Conservation (phyloP, 1,140 invertebrate species). For the Ooceraea biroi region DNA sequence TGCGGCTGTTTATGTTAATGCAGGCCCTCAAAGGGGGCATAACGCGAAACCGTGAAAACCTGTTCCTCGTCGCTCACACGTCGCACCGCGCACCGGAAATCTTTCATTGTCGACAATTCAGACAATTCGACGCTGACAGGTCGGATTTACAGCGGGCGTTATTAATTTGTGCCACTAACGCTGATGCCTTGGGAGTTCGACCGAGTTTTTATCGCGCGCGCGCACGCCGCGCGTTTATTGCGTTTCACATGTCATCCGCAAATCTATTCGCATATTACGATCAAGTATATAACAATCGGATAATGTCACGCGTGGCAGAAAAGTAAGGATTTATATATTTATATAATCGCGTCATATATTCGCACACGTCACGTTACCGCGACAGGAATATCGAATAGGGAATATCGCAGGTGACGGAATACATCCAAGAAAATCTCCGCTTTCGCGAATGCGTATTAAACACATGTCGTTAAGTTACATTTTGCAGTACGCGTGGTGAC, state of each 20-base stretch:
- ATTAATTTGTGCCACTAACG: slow-evolving; percentile 54
- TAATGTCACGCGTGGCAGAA: background rate
- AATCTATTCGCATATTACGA: slow-evolving; percentile 1
- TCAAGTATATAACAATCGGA: slow-evolving; percentile 13
- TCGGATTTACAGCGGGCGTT: slow-evolving; percentile 60
- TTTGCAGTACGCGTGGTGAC: background rate
- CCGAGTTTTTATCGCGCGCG: slow-evolving; percentile 62
- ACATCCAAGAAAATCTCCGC: background rate
- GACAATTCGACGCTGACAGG: slow-evolving; percentile 71
- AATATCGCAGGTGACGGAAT: background rate
- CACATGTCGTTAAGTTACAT: background rate
- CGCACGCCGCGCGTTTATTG: slow-evolving; percentile 6
- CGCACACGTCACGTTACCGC: background rate
- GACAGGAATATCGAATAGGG: background rate
- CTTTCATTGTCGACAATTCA: slow-evolving; percentile 76
- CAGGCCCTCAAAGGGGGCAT: background rate
- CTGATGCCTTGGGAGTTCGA: slow-evolving; percentile 51
- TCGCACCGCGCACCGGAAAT: slow-evolving; percentile 72
- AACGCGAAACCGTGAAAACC: slow-evolving; percentile 66
- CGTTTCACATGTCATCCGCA: slow-evolving; percentile 46
- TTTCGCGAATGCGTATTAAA: slow-evolving; percentile 7
- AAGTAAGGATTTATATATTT: slow-evolving; percentile 15
- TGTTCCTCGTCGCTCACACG: slow-evolving; percentile 1
- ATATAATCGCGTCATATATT: background rate
- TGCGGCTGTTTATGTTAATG: background rate